A percentile compares a stretch with the other conserved stretches of the same genome.
phyloP scores from a whole-genome alignment of 2,797 vertebrate species.

The Myripristis murdjan region DNA sequence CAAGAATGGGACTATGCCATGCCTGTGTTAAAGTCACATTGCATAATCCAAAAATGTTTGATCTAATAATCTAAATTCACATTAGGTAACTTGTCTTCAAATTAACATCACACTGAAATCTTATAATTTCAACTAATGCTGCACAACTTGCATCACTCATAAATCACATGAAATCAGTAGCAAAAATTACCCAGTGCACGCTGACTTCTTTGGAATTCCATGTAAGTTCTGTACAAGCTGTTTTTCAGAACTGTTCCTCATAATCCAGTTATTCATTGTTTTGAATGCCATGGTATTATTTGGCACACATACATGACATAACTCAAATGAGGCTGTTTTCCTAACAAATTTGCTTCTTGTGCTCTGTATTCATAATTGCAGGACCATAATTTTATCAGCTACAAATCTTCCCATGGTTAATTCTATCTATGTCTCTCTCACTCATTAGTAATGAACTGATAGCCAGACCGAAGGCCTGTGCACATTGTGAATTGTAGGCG shows the following conservation, averaged over 20 bases:
- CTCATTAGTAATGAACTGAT: conserved; percentile 28
- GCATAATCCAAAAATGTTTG: too few species aligned
- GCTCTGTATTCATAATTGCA: neutral
- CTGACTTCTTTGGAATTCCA: too few species aligned
- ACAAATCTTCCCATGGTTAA: too few species aligned
- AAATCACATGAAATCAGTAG: neutral
- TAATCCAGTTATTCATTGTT: neutral
- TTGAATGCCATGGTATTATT: too few species aligned
- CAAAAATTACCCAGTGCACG: neutral
- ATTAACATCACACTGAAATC: neutral
- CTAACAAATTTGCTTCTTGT: neutral
- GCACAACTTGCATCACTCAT: neutral
- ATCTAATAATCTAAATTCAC: too few species aligned
- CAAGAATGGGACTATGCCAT: too few species aligned
- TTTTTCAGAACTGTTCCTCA: neutral
- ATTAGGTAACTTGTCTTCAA: neutral
- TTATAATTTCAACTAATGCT: neutral
- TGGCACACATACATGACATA: too few species aligned
- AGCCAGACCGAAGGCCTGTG: conserved; percentile 26
- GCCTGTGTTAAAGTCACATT: too few species aligned
- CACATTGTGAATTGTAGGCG: neutral
- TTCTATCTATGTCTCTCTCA: neutral
- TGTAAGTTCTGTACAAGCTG: neutral
- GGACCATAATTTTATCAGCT: neutral
- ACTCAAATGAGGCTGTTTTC: neutral